Conservation (phyloP, 1,140 invertebrate genomes). For the Listronotus oregonensis region DNA sequence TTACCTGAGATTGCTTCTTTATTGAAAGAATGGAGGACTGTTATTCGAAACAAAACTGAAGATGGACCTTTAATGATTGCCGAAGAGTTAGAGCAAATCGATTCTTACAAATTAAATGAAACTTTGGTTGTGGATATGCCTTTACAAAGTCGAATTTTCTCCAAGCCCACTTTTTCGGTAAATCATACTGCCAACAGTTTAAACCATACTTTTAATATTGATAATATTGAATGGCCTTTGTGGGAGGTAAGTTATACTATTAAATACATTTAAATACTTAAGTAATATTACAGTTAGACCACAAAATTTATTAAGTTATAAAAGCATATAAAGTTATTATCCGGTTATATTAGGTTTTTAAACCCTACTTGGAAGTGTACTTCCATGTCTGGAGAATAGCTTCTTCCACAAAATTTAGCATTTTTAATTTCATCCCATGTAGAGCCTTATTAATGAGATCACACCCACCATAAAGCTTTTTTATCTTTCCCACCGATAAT, state of each 20-base stretch:
- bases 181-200: constrained; percentile 36
- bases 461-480: no score
- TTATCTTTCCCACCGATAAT: no score
- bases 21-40: constrained; percentile 63
- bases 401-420: no score
- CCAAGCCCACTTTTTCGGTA: constrained; percentile 39
- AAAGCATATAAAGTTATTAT: no score
- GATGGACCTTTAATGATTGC: constrained; percentile 53
- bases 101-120: constrained; percentile 50
- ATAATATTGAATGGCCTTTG: constrained; percentile 56
- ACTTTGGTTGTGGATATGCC: constrained; percentile 55
- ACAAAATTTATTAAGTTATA: no score
- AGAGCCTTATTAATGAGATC: no score
- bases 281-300: no score
- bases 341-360: no score
- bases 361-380: no score
- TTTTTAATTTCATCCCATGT: no score
- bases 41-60: constrained; percentile 61
- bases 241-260: constrained; percentile 59
- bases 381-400: no score
- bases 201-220: constrained; percentile 46
- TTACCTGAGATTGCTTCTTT: constrained; percentile 61
- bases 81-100: constrained; percentile 50
- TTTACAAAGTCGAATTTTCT: constrained; percentile 46
- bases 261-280: no score